phyloP scores from a whole-genome alignment of 2,113 vertebrate species.

The Apteryx owenii region DNA sequence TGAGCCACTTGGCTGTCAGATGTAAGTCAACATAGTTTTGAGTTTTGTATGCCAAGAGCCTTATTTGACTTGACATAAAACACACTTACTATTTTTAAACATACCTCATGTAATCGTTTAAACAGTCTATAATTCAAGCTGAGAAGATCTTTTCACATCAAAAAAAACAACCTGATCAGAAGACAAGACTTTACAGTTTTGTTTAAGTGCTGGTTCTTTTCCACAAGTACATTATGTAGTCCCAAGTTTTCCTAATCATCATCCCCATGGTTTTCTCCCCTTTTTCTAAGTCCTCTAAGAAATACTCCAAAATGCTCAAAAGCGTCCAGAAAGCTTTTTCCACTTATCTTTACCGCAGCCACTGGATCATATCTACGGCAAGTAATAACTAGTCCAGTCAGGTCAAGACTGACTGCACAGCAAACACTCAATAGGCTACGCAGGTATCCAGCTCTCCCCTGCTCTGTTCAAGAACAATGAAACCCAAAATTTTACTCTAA shows the following conservation, averaged over 20 bases:
- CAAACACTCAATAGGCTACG: fast-evolving
- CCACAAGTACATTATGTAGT: not conserved
- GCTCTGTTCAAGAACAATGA: fast-evolving
- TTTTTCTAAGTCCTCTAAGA: not conserved
- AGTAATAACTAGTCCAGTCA: not conserved
- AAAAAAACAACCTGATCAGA: not conserved
- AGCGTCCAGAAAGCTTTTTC: not conserved
- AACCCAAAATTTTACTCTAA: fast-evolving
- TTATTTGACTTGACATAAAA: slow-evolving; percentile 60
- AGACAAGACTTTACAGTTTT: not conserved
- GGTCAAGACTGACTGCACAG: not conserved
- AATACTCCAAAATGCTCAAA: not conserved
- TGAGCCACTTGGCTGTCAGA: slow-evolving; percentile 41
- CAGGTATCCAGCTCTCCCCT: fast-evolving
- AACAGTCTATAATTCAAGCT: slow-evolving; percentile 44
- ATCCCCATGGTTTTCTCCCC: not conserved
- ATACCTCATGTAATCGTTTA: slow-evolving; percentile 37
- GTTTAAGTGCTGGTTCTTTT: not conserved
- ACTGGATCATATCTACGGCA: not conserved
- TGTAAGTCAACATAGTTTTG: slow-evolving; percentile 35
- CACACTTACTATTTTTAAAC: slow-evolving; percentile 57
- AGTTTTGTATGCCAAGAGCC: slow-evolving; percentile 27
- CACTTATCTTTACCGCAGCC: not conserved
- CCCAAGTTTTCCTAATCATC: not conserved
- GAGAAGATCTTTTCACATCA: slow-evolving; percentile 17